Conservation (phyloP, 2,797 vertebrate species). For the Thamnophis elegans region DNA sequence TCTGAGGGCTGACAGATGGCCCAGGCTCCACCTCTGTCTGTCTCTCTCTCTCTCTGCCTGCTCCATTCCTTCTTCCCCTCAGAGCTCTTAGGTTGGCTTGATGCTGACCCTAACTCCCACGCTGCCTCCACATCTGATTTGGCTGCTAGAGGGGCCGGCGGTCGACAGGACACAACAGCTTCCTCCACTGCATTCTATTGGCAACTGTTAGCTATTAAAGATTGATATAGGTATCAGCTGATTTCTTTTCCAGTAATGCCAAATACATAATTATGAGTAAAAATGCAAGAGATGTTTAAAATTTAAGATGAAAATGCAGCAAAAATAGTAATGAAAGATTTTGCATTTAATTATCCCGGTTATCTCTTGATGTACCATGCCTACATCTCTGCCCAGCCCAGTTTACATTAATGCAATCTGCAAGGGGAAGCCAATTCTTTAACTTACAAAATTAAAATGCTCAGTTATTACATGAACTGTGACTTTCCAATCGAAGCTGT, state of each 20-base stretch:
- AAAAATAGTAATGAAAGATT: conserved; percentile 55
- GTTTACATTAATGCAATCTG: conserved; percentile 55
- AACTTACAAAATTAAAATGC: conserved; percentile 70
- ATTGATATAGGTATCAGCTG: conserved; percentile 24
- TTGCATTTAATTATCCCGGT: conserved; percentile 53
- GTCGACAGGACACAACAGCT: not conserved
- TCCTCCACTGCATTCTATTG: conserved; percentile 38
- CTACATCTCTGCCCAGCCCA: conserved; percentile 57
- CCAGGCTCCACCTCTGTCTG: too few species aligned
- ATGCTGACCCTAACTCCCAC: too few species aligned
- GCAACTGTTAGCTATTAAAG: conserved; percentile 11
- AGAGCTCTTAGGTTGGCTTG: too few species aligned
- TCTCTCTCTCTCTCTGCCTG: too few species aligned
- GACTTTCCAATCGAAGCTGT: conserved; percentile 60
- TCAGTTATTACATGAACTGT: conserved; percentile 65
- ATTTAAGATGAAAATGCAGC: conserved; percentile 51
- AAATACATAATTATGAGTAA: conserved; percentile 45
- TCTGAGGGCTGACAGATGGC: too few species aligned
- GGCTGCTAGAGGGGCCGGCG: too few species aligned
- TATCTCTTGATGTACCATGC: conserved; percentile 55
- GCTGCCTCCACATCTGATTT: too few species aligned
- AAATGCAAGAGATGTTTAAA: conserved; percentile 58
- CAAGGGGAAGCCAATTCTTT: conserved; percentile 59
- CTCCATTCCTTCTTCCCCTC: too few species aligned
- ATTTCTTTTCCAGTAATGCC: conserved; percentile 49